Conservation (phyloP, 2,888 invertebrate genomes). For the Meliscaeva auricollis region DNA sequence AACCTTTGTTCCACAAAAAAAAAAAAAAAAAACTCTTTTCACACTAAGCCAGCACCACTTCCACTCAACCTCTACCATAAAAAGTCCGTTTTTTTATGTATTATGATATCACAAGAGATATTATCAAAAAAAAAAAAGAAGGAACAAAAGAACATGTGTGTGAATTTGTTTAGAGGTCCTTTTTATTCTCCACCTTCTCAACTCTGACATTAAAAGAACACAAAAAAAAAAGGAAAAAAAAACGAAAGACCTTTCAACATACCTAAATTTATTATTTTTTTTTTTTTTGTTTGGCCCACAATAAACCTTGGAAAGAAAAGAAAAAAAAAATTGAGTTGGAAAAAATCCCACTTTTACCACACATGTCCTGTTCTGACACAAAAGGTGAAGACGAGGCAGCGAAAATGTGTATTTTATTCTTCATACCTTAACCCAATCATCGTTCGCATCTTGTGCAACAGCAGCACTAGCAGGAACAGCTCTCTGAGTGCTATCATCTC, state of each 20-base stretch:
- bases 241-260: constrained; percentile 58
- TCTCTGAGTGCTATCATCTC: constrained; percentile 46
- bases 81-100: constrained; percentile 2
- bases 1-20: constrained; percentile 49
- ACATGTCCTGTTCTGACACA: constrained; percentile 23
- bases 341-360: not conserved
- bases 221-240: constrained; percentile 7
- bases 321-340: not conserved
- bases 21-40: constrained; percentile 42
- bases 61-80: not conserved
- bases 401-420: constrained; percentile 25
- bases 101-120: constrained; percentile 40
- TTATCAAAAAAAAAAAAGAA: constrained; percentile 32
- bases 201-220: constrained; percentile 37
- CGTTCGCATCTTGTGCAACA: constrained; percentile 58
- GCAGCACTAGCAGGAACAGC: not conserved
- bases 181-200: constrained; percentile 23
- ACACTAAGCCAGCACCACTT: constrained; percentile 28
- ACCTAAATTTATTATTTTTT: no score
- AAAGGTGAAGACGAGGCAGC: constrained; percentile 52
- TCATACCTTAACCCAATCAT: constrained; percentile 45
- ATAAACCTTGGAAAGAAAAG: constrained; percentile 21
- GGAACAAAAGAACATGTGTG: constrained; percentile 48
- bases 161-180: constrained; percentile 66
- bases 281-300: constrained; percentile 49